A percentile compares a stretch with the other conserved stretches of the same genome.
phyloP scores from a whole-genome alignment of 2,888 invertebrate species.

The Abrostola triplasia region DNA sequence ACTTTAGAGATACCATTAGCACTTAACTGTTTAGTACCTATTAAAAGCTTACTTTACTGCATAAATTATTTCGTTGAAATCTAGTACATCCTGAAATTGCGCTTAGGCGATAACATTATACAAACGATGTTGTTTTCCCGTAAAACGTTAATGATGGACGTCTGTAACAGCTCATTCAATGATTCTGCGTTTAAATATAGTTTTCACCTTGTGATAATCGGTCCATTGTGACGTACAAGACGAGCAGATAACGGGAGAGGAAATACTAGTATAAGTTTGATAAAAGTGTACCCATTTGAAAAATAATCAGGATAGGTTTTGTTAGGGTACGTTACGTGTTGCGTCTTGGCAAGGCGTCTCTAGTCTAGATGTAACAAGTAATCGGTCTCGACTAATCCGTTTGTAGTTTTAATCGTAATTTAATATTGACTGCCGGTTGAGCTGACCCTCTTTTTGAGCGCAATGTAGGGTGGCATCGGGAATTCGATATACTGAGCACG shows the following conservation, averaged over 20 bases:
- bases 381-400: background rate
- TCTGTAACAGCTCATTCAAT: conserved; percentile 41
- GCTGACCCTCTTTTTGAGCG: conserved; percentile 33
- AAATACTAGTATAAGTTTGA: conserved; percentile 10
- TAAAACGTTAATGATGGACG: conserved; percentile 33
- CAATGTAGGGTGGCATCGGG: conserved; percentile 44
- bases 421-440: conserved; percentile 37
- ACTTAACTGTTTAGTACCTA: background rate
- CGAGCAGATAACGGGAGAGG: conserved; percentile 9
- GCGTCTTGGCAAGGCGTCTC: background rate
- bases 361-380: background rate
- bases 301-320: too few species aligned
- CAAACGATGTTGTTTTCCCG: conserved; percentile 40
- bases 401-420: conserved; percentile 28
- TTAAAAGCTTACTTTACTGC: conserved; percentile 21
- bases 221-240: conserved; percentile 31
- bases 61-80: conserved; percentile 32
- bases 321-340: too few species aligned
- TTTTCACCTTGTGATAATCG: conserved; percentile 35
- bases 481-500: conserved; percentile 51
- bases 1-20: too few species aligned
- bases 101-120: conserved; percentile 29
- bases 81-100: conserved; percentile 33
- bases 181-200: conserved; percentile 41
- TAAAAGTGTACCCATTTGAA: too few species aligned